Evolutionary conservation across 2,113 vertebrate genomes (phyloP), one percentile per base, ranked within the genome.

Genomic region (Delphinapterus leucas): DNA sequence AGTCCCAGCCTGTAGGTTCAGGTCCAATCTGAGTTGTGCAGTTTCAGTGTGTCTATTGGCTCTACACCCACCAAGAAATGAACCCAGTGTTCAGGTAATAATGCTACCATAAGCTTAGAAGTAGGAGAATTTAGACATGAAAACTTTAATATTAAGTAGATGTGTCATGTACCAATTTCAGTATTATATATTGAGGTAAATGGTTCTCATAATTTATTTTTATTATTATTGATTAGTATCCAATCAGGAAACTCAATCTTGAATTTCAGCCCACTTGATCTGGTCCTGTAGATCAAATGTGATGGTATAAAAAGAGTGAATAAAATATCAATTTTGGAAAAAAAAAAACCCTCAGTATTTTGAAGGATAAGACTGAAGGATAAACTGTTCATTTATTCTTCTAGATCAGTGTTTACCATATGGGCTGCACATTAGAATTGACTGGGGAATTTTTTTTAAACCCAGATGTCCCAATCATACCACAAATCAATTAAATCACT

Each of bases 401-500:
- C 53, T 63, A 93, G 18, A 77, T 58, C 15, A 80, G 28, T 85
- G 11, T 89, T 95, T 89, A 74, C 8, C 44, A 87, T 36, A 83
- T 70, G 9, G 33, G 5, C 20, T 77, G 25, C 65, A 65, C 20
- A 91, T 82, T 83, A 86, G 70, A 77, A 93, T 90, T 90, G 41
- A 13, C 38, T 90, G 33, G 36, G 23, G 76, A 76, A 61, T 76
- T 91, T 88, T 63, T 84, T 7, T 88, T 65, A 89, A 89, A 61
- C 76, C 20, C 86, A 76, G 58, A 88, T 83, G 13, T 93, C 31
- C 31, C 65, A 5, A 83, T 5, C 31, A 63, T 23, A 55, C 15
- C 53, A 93, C 26, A 91, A 33, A 68, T 83, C 60, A 82, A 93
- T 86, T 93, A 81, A 95, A 71, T 95, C 28, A 47, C 13, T 81